phyloP scores from a whole-genome alignment of 2,888 invertebrate genomes.

The Oscheius sp. region DNA sequence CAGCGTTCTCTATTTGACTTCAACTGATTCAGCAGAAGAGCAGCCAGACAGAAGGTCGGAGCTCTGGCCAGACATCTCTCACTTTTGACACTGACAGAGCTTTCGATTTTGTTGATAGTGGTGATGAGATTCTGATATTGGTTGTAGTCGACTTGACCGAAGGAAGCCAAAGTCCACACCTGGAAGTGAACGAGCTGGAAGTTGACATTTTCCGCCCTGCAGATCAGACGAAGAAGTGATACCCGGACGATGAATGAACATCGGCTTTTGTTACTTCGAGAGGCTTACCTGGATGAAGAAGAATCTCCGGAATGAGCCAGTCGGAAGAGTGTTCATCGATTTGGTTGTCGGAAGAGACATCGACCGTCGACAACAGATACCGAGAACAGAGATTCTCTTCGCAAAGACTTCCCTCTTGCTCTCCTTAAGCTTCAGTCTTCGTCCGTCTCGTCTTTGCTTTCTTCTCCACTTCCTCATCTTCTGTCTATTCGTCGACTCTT shows the following conservation, averaged over 20 bases:
- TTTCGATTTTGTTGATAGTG: not conserved
- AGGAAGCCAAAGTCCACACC: constrained; percentile 2
- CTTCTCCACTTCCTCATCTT: constrained; percentile 8
- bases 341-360: not conserved
- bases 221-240: constrained; percentile 3
- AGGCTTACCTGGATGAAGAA: not conserved
- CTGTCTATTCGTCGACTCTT: no score
- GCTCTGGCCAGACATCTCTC: not conserved
- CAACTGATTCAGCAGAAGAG: not conserved
- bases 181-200: constrained; percentile 9
- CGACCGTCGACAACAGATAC: not conserved
- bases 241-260: constrained; percentile 1
- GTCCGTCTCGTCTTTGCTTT: not conserved
- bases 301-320: not conserved
- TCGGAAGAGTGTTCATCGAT: not conserved
- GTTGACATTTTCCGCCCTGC: constrained; percentile 1
- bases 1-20: not conserved
- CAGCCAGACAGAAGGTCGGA: constrained; percentile 17
- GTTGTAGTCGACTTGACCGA: not conserved
- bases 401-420: constrained; percentile 2
- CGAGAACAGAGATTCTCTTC: not conserved
- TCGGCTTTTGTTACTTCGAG: not conserved
- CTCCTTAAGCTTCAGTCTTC: not conserved
- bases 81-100: constrained; percentile 7
- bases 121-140: not conserved